phyloP scores from a whole-genome alignment of 1,140 invertebrate genomes.

The Diachasma alloeum region DNA sequence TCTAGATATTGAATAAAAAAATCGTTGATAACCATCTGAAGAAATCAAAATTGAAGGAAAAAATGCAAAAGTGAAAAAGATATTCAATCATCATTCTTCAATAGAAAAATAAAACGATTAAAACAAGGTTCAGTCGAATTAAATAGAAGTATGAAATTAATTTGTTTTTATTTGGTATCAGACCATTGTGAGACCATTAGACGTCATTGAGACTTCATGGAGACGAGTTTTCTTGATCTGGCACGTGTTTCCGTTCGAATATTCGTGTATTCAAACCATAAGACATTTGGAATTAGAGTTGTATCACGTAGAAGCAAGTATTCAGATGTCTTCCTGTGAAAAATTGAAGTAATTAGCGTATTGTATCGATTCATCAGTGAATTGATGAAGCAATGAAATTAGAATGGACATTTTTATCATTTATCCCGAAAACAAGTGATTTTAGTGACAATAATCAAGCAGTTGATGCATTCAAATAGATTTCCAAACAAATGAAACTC shows the following conservation, averaged over 20 bases:
- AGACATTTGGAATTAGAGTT: constrained; percentile 90
- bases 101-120: neutral
- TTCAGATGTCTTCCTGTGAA: constrained; percentile 84
- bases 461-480: constrained; percentile 47
- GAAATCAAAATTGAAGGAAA: too few species aligned
- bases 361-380: too few species aligned
- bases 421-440: too few species aligned
- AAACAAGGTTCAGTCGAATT: neutral
- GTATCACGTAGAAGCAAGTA: constrained; percentile 87
- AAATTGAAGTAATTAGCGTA: too few species aligned
- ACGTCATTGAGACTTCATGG: constrained; percentile 88
- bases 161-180: constrained; percentile 45
- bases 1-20: neutral
- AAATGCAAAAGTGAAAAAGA: too few species aligned
- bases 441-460: neutral
- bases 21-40: too few species aligned
- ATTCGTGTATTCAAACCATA: constrained; percentile 96
- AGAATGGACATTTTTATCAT: too few species aligned
- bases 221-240: constrained; percentile 82
- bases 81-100: too few species aligned
- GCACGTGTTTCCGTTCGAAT: constrained; percentile 82
- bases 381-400: too few species aligned
- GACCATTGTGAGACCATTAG: constrained; percentile 58
- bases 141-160: neutral
- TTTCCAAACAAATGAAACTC: constrained; percentile 77